phyloP scores from a whole-genome alignment of 92 coral and sea anemone genomes.

The Scolanthus callimorphus region DNA sequence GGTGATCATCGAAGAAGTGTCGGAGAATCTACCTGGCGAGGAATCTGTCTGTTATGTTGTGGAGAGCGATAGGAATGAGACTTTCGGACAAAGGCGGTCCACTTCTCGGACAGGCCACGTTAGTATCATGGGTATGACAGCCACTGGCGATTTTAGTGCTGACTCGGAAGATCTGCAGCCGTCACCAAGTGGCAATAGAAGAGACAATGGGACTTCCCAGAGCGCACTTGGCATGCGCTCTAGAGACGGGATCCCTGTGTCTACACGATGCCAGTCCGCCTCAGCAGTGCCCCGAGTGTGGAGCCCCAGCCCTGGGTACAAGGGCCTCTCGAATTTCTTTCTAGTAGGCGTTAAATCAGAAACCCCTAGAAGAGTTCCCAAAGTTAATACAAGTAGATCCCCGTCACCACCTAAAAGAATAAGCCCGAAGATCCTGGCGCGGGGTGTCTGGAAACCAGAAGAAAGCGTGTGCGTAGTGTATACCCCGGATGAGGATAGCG shows the following conservation, averaged over 20 bases:
- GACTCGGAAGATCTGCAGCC: slow-evolving; percentile 15
- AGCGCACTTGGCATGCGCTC: slow-evolving; percentile 4
- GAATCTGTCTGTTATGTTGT: slow-evolving; percentile 63
- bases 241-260: background rate
- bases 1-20: slow-evolving; percentile 58
- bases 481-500: slow-evolving; percentile 7
- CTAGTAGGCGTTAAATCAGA: slow-evolving; percentile 71
- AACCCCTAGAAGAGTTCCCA: slow-evolving; percentile 6
- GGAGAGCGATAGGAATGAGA: slow-evolving; percentile 48
- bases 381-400: background rate
- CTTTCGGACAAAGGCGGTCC: slow-evolving; percentile 16
- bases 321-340: slow-evolving; percentile 79
- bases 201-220: background rate
- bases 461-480: slow-evolving; percentile 46
- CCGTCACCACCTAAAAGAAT: slow-evolving; percentile 23
- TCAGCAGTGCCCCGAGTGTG: slow-evolving; percentile 50
- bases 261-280: slow-evolving; percentile 14
- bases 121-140: slow-evolving; percentile 67
- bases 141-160: slow-evolving; percentile 63
- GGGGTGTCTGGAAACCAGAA: slow-evolving; percentile 78
- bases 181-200: background rate
- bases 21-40: slow-evolving; percentile 38
- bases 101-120: slow-evolving; percentile 64
- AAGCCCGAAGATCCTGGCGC: slow-evolving; percentile 42
- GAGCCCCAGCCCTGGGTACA: slow-evolving; percentile 73